Conservation (phyloP, 2,888 invertebrate species). For the Thalpophila matura region DNA sequence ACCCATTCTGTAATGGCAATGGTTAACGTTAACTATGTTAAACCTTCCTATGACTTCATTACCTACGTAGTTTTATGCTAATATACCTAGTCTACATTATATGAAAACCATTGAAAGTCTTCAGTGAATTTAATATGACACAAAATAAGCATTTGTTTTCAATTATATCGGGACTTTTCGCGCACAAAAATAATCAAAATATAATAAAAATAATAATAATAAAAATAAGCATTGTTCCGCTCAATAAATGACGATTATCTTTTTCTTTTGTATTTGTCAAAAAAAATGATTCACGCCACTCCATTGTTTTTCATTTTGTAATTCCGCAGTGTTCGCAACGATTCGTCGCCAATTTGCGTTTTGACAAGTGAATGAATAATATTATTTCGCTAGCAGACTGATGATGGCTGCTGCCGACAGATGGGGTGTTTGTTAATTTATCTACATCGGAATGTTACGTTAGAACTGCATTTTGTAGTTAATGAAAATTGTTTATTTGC, state of each 20-base stretch:
- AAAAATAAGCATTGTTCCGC: not conserved
- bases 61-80: constrained; percentile 72
- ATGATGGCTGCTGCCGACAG: constrained; percentile 75
- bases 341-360: constrained; percentile 82
- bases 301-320: constrained; percentile 59
- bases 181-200: too few species aligned
- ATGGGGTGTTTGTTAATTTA: constrained; percentile 72
- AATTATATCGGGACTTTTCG: too few species aligned
- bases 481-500: constrained; percentile 56
- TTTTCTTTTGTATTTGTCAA: constrained; percentile 32
- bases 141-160: not conserved
- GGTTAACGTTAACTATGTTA: constrained; percentile 82
- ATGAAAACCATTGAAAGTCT: not conserved
- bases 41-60: constrained; percentile 78
- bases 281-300: constrained; percentile 44
- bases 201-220: too few species aligned
- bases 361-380: constrained; percentile 87
- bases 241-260: constrained; percentile 24
- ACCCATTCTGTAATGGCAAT: constrained; percentile 87
- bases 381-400: constrained; percentile 74
- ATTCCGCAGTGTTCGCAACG: constrained; percentile 66
- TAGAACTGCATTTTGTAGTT: constrained; percentile 50
- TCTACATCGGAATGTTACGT: constrained; percentile 60
- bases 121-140: not conserved
- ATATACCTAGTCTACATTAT: constrained; percentile 50